Evolutionary conservation across 2,888 invertebrate genomes (phyloP).

Genomic region (Ornithoptera priamus): DNA sequence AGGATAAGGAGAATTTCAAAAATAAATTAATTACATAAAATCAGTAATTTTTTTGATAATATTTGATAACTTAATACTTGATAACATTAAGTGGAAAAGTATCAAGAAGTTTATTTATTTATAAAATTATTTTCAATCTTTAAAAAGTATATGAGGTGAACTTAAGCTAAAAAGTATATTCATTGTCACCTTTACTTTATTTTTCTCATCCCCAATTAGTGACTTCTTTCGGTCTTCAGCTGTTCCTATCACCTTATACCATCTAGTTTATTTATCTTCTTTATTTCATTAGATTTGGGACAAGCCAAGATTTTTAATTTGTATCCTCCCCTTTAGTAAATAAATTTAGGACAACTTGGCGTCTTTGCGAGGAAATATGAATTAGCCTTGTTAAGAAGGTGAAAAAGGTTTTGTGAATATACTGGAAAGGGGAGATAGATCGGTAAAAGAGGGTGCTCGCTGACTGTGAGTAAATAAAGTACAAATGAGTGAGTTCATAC

Average conservation of each 20-base stretch:
- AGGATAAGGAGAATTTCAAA: no score
- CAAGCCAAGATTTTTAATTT: conserved; percentile 71
- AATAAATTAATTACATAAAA: no score
- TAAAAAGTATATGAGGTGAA: no score
- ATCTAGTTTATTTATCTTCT: conserved; percentile 46
- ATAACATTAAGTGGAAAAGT: no score
- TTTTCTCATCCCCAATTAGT: no score
- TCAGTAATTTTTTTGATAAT: no score
- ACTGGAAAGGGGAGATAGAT: conserved; percentile 14
- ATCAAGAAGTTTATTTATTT: no score
- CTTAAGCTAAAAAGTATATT: no score
- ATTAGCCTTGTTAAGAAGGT: conserved; percentile 59
- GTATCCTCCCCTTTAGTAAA: conserved; percentile 61
- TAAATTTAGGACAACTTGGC: conserved; percentile 63
- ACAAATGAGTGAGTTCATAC: conserved; percentile 8
- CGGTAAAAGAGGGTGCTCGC: conserved; percentile 8
- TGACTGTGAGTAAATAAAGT: conserved; percentile 14
- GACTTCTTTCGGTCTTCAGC: no score
- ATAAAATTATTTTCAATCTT: no score
- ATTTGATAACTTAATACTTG: no score
- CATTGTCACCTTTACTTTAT: no score
- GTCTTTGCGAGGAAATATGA: conserved; percentile 68
- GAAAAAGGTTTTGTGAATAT: conserved; percentile 38
- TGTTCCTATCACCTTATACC: conserved; percentile 1
- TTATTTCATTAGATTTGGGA: conserved; percentile 58